Evolutionary conservation across 1,140 invertebrate genomes (phyloP), one percentile per base, ranked within the genome.

Genomic region (Lethrus apterus): DNA sequence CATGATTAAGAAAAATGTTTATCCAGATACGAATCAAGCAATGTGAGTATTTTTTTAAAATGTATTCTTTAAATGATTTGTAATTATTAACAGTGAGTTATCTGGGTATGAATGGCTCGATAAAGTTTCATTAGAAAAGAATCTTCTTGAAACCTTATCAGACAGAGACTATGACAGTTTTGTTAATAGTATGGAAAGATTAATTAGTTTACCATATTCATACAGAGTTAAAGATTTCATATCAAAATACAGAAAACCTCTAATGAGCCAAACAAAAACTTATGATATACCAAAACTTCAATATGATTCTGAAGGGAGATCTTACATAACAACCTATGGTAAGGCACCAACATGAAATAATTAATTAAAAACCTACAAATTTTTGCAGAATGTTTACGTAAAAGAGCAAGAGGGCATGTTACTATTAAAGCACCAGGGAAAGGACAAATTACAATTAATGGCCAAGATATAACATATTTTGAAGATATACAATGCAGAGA

Each of bases 401-500:
- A 93, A 66, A 67, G 65, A 35, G 73, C 83, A 1, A 68, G 71
- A 55, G 89, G 75, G 1, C 61, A 72, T 52, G 84, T 89, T 0
- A 84, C 73, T 11, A 58, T 91, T 1, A 70, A 65, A 41, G 79
- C 75, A 5, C 81, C 89, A 40, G 93, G 93, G 11, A 81, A 83
- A 23, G 93, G 93, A 9, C 75, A 81, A 59, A 78, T 95, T 44
- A 77, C 66, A 15, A 86, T 96, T 31, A 94, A 96, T 70, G 85
- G 80, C 11, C 54, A 81, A 56, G 77, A 81, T 56, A 75, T 93
- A n/a, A 72, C 71, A 1, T 93, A 87, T 61, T 91, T 92, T 62
- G 57, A 70, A 20, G 67, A 78, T 52, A 64, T 77, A 8, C 77
- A 87, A 59, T 64, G 76, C 30, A 78, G 84, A 52, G 86, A 89